Percentiles rank a stretch among this genome's conserved stretches.
Evolutionary conservation across 2,888 invertebrate species (phyloP).

Genomic region (Scaptomyza parva): DNA sequence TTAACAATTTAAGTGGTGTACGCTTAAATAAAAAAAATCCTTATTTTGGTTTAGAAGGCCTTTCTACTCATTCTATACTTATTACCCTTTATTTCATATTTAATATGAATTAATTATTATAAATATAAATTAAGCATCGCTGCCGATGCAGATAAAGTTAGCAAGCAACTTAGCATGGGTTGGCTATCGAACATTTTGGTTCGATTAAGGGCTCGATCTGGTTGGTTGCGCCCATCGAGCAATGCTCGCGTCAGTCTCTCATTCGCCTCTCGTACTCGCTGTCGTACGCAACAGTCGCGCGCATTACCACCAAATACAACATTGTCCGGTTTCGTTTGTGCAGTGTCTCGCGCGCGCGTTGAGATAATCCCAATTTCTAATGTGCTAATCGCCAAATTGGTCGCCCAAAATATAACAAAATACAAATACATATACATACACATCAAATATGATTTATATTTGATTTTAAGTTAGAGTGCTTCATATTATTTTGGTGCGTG

Average conservation of each 20-base stretch:
- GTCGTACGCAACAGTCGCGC: constrained; percentile 46
- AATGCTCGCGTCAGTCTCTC: constrained; percentile 39
- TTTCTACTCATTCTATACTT: no score
- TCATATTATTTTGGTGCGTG: background rate
- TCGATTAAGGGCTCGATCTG: constrained; percentile 28
- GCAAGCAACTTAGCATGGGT: constrained; percentile 19
- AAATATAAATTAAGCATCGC: background rate
- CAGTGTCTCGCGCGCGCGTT: constrained; percentile 37
- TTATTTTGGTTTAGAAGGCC: no score
- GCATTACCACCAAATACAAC: constrained; percentile 31
- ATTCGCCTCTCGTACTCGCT: constrained; percentile 48
- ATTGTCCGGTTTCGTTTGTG: constrained; percentile 39
- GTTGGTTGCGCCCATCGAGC: constrained; percentile 33
- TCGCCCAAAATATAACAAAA: background rate
- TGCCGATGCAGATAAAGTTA: constrained; percentile 8
- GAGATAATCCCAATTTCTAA: constrained; percentile 23
- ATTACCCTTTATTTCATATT: no score
- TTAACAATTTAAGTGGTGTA: background rate
- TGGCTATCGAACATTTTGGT: constrained; percentile 28
- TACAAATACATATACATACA: background rate
- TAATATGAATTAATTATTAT: no score
- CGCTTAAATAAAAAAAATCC: no score
- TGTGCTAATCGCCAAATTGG: constrained; percentile 18
- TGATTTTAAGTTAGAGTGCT: background rate
- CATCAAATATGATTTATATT: background rate